A percentile compares a stretch with the other conserved stretches of the same genome.
These are phyloP conservation scores for Rhyacichthys aspro DNA, from an alignment of 2,797 vertebrate species.

Conservation along the genomic window DNA sequence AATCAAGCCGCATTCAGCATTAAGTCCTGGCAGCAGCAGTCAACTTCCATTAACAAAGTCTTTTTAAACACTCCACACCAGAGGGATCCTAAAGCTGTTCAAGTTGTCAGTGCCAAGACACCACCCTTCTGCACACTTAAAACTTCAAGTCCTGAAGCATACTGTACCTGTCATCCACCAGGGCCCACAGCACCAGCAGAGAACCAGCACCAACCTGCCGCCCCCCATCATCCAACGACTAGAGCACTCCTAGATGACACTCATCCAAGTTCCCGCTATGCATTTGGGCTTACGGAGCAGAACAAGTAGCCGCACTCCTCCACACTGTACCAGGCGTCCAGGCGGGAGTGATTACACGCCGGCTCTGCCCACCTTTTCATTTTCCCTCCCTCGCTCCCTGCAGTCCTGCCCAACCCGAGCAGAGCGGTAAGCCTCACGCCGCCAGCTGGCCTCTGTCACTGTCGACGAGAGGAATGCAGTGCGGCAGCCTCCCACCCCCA, in stretches of 20 bases:
- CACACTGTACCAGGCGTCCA: conserved; percentile 70
- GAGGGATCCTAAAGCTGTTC: conserved; percentile 37
- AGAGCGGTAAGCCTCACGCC: conserved; percentile 76
- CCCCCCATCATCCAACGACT: conserved; percentile 55
- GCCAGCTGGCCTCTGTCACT: conserved; percentile 86
- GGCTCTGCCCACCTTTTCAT: conserved; percentile 61
- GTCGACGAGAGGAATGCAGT: conserved; percentile 84
- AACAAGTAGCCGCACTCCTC: conserved; percentile 46
- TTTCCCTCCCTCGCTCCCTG: conserved; percentile 38
- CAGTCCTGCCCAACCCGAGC: conserved; percentile 55
- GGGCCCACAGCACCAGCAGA: conserved; percentile 62
- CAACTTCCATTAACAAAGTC: conserved; percentile 60
- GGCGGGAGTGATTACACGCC: conserved; percentile 78
- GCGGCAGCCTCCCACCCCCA: conserved; percentile 44
- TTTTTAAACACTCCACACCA: conserved; percentile 40
- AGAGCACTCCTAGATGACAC: conserved; percentile 38
- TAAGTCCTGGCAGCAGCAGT: conserved; percentile 58
- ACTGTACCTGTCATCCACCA: conserved; percentile 73
- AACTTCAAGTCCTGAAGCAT: conserved; percentile 24
- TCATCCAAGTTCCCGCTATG: conserved; percentile 26
- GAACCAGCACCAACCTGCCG: conserved; percentile 52
- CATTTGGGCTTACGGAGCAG: conserved; percentile 32
- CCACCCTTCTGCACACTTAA: conserved; percentile 17
- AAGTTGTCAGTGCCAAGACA: conserved; percentile 22
- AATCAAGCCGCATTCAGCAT: conserved; percentile 30